Conservation (phyloP, 2,797 vertebrate genomes). For the Rhinogobio ventralis region DNA sequence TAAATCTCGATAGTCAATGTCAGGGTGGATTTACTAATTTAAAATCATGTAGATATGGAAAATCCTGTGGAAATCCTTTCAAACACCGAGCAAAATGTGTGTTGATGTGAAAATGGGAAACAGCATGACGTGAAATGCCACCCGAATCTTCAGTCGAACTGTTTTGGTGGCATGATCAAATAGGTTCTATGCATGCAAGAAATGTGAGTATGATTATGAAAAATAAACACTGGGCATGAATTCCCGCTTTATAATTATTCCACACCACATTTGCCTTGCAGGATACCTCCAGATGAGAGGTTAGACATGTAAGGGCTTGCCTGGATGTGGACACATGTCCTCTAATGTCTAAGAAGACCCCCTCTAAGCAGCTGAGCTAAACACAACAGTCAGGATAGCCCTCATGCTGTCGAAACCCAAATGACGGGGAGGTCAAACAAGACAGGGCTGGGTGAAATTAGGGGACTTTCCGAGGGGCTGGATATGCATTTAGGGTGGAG, state of each 20-base stretch:
- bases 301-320: slow-evolving; percentile 76
- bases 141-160: not conserved
- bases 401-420: slow-evolving; percentile 72
- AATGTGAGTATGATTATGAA: not conserved
- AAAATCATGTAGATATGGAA: not conserved
- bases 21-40: slow-evolving; percentile 4
- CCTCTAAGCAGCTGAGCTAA: slow-evolving; percentile 75
- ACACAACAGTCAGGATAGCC: slow-evolving; percentile 73
- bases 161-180: not conserved
- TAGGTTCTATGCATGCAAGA: not conserved
- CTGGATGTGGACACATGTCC: slow-evolving; percentile 74
- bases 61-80: slow-evolving; percentile 1
- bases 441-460: slow-evolving; percentile 67
- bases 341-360: slow-evolving; percentile 74
- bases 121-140: slow-evolving; percentile 20
- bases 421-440: slow-evolving; percentile 64
- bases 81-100: slow-evolving; percentile 1
- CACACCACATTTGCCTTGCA: slow-evolving; percentile 16
- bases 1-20: not conserved
- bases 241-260: not conserved
- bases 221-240: slow-evolving; percentile 1
- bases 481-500: slow-evolving; percentile 69
- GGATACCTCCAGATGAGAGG: slow-evolving; percentile 64
- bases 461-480: slow-evolving; percentile 71
- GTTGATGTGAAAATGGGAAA: slow-evolving; percentile 25